These are phyloP conservation scores for Tridacna gigas DNA, from an alignment of 2,888 invertebrate species.

Conservation along the genomic window DNA sequence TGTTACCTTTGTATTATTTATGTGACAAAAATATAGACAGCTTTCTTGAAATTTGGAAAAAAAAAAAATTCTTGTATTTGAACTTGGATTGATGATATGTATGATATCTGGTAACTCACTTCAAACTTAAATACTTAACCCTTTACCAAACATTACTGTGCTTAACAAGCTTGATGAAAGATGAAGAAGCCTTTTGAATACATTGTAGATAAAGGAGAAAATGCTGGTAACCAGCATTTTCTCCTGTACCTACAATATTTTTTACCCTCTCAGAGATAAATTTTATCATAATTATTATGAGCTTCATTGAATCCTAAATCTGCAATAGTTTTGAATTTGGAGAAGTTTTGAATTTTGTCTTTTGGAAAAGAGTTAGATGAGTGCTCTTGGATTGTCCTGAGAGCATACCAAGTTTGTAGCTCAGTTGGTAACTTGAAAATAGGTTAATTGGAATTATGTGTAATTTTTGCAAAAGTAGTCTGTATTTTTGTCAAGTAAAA, in stretches of 20 bases:
- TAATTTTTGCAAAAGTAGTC: too few relatives aligned
- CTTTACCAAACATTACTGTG: too few relatives aligned
- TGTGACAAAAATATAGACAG: constrained; percentile 2
- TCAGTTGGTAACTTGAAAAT: too few relatives aligned
- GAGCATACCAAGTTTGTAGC: too few relatives aligned
- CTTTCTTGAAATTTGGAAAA: not conserved
- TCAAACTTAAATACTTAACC: too few relatives aligned
- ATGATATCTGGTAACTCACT: too few relatives aligned
- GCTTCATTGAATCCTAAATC: not conserved
- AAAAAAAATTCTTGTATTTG: not conserved
- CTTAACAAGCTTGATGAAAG: too few relatives aligned
- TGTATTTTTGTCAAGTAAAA: too few relatives aligned
- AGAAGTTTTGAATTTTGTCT: not conserved
- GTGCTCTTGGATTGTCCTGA: too few relatives aligned
- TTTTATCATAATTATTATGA: too few relatives aligned
- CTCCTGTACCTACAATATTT: not conserved
- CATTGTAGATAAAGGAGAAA: not conserved
- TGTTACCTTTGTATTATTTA: not conserved
- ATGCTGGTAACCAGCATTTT: constrained; percentile 1
- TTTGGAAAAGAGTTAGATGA: not conserved
- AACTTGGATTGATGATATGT: too few relatives aligned
- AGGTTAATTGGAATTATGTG: too few relatives aligned
- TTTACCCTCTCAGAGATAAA: not conserved
- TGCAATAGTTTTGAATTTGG: not conserved
- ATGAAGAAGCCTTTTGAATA: not conserved